phyloP scores from a whole-genome alignment of 2,888 invertebrate genomes.

The Drosophila helvetica region DNA sequence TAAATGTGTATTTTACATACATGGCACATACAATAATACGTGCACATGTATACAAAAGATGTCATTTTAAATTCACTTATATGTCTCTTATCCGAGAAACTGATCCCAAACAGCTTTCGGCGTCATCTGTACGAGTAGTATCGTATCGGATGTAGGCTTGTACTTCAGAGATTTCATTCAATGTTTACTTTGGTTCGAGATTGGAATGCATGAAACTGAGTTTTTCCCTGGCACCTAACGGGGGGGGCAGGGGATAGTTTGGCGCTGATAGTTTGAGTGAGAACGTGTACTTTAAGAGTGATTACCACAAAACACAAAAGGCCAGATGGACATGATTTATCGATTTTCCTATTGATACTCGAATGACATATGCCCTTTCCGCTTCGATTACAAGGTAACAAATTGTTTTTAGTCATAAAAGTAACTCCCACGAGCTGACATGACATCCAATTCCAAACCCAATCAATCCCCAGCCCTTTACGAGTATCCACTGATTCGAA shows the following conservation, averaged over 20 bases:
- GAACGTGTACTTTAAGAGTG: background rate
- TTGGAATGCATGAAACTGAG: no score
- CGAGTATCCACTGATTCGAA: conserved; percentile 15
- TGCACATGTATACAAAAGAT: background rate
- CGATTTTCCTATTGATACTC: background rate
- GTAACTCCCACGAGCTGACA: conserved; percentile 3
- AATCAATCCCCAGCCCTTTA: conserved; percentile 19
- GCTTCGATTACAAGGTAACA: background rate
- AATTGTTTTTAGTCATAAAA: background rate
- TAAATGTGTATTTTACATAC: background rate
- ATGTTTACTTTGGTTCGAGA: no score
- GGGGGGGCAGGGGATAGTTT: no score
- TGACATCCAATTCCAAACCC: conserved; percentile 15
- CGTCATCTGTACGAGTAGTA: no score
- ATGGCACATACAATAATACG: background rate
- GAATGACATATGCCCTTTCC: no score
- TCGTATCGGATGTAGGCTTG: background rate
- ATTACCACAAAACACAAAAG: background rate
- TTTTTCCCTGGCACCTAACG: no score
- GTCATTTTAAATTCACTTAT: no score
- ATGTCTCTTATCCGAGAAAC: background rate
- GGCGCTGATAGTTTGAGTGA: background rate
- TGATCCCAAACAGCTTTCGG: background rate
- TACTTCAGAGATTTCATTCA: no score
- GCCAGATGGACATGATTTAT: background rate